Conservation (phyloP, 2,888 invertebrate genomes). For the Polydrusus tereticollis region DNA sequence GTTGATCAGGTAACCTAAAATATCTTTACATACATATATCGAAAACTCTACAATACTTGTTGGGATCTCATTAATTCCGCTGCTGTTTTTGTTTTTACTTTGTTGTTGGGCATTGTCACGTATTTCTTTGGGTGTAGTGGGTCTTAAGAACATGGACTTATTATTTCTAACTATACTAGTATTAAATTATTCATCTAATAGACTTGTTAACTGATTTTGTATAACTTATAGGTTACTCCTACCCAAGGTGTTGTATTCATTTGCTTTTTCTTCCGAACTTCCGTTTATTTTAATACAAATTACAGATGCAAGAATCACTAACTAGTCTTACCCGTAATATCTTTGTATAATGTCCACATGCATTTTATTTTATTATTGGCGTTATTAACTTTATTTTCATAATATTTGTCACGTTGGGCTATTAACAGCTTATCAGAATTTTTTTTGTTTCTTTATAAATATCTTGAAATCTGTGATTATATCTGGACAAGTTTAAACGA, state of each 20-base stretch:
- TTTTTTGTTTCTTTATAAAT: no score
- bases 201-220: neutral
- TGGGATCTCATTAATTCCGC: neutral
- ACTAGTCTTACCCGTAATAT: neutral
- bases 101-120: neutral
- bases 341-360: neutral
- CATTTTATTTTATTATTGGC: neutral
- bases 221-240: neutral
- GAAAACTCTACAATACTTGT: neutral
- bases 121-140: neutral
- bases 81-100: neutral
- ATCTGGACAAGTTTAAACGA: no score
- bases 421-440: no score
- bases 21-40: neutral
- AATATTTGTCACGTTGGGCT: no score
- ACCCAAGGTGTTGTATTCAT: neutral
- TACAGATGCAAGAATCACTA: neutral
- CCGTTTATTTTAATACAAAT: neutral
- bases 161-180: neutral
- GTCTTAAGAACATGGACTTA: neutral
- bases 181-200: neutral
- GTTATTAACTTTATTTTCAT: neutral
- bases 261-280: neutral
- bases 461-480: no score
- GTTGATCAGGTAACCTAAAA: neutral